phyloP scores from a whole-genome alignment of 1,140 invertebrate species.

The Sesamia nonagrioides region DNA sequence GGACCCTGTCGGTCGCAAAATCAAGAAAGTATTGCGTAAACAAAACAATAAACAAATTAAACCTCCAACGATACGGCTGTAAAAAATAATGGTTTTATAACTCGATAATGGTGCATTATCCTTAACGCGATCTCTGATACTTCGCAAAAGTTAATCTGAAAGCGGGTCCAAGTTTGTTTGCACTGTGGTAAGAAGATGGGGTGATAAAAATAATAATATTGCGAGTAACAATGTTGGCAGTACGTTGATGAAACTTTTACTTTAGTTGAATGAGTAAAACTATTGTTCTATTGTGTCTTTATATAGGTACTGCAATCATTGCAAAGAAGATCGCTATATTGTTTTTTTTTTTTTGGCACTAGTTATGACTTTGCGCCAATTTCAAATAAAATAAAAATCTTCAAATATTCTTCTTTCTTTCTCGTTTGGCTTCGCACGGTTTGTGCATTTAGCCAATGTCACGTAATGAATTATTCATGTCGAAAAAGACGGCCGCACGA shows the following conservation, averaged over 20 bases:
- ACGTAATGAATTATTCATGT: too few species aligned
- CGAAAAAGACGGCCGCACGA: too few species aligned
- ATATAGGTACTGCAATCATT: background rate
- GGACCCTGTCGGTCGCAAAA: too few species aligned
- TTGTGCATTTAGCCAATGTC: too few species aligned
- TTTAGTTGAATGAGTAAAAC: conserved; percentile 14
- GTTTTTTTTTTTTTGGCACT: too few species aligned
- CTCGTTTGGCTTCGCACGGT: too few species aligned
- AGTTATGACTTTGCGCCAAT: too few species aligned
- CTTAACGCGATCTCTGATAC: conserved; percentile 6
- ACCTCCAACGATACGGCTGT: background rate
- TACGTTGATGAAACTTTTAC: conserved; percentile 26
- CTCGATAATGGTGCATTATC: background rate
- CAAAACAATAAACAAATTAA: conserved; percentile 30
- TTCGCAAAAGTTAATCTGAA: conserved; percentile 26
- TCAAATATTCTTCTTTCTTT: too few species aligned
- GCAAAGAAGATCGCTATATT: too few species aligned
- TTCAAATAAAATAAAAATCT: too few species aligned
- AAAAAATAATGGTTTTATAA: conserved; percentile 26
- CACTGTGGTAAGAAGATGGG: conserved; percentile 20
- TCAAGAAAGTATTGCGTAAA: conserved; percentile 5
- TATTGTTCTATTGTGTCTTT: background rate
- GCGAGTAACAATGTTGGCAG: conserved; percentile 10
- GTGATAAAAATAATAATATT: conserved; percentile 40
- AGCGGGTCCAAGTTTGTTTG: conserved; percentile 5